Conservation (phyloP, 2,113 vertebrate species). For the Rhinoptilus africanus region DNA sequence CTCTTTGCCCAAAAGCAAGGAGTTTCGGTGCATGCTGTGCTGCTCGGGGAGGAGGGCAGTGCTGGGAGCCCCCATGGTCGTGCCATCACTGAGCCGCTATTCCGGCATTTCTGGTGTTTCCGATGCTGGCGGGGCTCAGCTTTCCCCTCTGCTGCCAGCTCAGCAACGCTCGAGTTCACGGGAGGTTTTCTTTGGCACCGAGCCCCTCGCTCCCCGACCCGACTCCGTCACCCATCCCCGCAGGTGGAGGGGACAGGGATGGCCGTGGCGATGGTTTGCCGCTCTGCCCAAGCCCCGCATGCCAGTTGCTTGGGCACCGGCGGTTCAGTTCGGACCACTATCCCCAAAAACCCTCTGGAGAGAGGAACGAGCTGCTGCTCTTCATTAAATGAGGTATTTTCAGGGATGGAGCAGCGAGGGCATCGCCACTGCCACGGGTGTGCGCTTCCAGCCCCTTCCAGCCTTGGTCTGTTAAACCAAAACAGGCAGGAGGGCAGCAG, state of each 20-base stretch:
- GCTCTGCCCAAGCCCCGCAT: fast-evolving
- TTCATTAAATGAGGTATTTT: background rate
- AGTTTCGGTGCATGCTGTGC: fast-evolving
- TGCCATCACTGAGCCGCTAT: background rate
- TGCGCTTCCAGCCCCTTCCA: background rate
- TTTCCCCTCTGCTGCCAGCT: background rate
- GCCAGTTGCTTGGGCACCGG: background rate
- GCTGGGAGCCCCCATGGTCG: background rate
- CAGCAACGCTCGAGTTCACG: background rate
- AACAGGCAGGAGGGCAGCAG: slow-evolving; percentile 59
- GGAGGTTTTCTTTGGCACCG: slow-evolving; percentile 44
- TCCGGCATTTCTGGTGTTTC: background rate
- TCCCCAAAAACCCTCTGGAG: background rate
- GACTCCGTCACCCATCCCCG: fast-evolving
- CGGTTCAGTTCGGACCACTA: background rate
- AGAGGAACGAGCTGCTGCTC: background rate
- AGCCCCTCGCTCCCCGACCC: background rate
- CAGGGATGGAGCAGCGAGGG: background rate
- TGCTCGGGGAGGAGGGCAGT: background rate
- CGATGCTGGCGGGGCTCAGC: background rate
- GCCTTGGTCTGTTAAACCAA: slow-evolving; percentile 65
- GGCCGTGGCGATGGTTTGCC: background rate
- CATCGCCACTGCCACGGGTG: background rate
- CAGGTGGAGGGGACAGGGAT: background rate
- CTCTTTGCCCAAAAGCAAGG: background rate